Evolutionary conservation across 64 coral and sea anemone genomes (phyloP).

Genomic region (Trachythela sp.): DNA sequence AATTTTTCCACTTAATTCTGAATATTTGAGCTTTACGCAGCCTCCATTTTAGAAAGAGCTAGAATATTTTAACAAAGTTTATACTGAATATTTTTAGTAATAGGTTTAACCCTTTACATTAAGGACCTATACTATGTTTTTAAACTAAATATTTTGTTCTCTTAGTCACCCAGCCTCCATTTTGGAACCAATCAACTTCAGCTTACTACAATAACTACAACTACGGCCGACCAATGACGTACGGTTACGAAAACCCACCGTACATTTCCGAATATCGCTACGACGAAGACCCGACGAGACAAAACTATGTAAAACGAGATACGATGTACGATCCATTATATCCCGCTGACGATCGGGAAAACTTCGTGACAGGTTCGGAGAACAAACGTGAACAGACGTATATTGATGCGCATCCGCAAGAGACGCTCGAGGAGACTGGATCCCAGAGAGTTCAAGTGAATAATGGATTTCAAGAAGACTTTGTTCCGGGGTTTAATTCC

Average conservation of each 20-base stretch:
- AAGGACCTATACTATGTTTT: not conserved
- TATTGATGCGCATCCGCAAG: constrained; percentile 70
- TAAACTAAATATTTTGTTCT: not conserved
- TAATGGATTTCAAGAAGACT: constrained; percentile 94
- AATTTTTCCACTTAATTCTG: too few relatives aligned
- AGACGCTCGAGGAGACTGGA: constrained; percentile 86
- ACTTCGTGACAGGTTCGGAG: constrained; percentile 1
- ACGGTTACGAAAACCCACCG: not conserved
- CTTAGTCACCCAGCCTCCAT: not conserved
- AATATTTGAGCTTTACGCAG: too few relatives aligned
- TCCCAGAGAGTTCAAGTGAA: constrained; percentile 97
- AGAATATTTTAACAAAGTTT: too few relatives aligned
- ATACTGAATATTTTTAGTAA: too few relatives aligned
- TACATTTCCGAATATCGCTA: not conserved
- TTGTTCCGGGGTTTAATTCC: constrained; percentile 88
- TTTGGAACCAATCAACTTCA: not conserved
- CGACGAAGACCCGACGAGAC: not conserved
- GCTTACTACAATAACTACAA: not conserved
- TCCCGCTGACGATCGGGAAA: not conserved
- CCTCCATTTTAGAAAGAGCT: too few relatives aligned
- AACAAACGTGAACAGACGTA: constrained; percentile 44
- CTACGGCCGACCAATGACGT: not conserved
- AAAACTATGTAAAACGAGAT: not conserved
- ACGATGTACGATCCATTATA: not conserved
- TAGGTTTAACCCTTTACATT: too few relatives aligned